Conservation (phyloP, 2,888 invertebrate genomes). For the Prosopocoilus inquinatus region DNA sequence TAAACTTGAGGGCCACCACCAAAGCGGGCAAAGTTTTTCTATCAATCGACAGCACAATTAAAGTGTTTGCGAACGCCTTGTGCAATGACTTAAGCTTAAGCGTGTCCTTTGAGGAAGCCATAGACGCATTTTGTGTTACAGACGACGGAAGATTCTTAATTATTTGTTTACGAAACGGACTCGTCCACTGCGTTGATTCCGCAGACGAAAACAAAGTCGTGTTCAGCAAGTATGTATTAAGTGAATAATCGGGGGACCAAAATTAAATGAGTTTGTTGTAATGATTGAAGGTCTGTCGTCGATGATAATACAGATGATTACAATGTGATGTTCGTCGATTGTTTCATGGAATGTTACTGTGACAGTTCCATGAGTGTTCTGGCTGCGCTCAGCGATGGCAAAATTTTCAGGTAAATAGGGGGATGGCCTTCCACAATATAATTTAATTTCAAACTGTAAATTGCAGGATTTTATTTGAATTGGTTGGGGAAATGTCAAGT, state of each 20-base stretch:
- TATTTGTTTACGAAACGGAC: constrained; percentile 27
- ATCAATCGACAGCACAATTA: constrained; percentile 24
- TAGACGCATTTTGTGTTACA: constrained; percentile 26
- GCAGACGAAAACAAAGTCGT: constrained; percentile 15
- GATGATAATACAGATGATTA: constrained; percentile 2
- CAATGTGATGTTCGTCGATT: constrained; percentile 9
- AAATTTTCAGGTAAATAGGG: constrained; percentile 21
- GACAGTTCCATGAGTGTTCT: constrained; percentile 11
- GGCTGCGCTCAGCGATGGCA: constrained; percentile 15
- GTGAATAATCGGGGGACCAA: neutral
- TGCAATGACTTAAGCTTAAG: constrained; percentile 23
- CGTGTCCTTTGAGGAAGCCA: constrained; percentile 19
- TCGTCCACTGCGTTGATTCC: constrained; percentile 23
- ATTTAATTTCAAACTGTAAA: no score
- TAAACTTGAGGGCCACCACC: neutral
- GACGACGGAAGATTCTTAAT: constrained; percentile 23
- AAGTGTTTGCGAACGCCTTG: constrained; percentile 23
- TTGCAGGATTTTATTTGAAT: no score
- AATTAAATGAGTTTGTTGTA: neutral
- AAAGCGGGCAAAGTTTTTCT: constrained; percentile 20
- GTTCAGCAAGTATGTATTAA: constrained; percentile 22
- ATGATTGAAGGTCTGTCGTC: constrained; percentile 1
- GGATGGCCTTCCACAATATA: no score
- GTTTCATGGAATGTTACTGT: constrained; percentile 11
- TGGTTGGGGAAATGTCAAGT: no score